phyloP scores from a whole-genome alignment of 2,888 invertebrate genomes.

The Julus scandinavius region DNA sequence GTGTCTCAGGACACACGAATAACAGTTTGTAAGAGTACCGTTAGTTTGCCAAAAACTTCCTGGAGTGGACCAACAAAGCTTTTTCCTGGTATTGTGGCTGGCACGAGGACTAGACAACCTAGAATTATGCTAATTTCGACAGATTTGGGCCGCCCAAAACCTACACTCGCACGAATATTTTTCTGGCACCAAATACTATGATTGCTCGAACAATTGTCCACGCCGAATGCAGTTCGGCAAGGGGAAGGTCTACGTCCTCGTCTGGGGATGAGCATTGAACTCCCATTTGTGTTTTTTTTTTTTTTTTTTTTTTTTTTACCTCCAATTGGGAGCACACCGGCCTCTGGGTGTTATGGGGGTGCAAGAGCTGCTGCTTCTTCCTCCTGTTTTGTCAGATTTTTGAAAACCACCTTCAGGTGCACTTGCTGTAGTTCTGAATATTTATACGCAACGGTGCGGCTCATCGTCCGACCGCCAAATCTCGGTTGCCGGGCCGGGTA shows the following conservation, averaged over 20 bases:
- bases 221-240: background rate
- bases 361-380: background rate
- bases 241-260: slow-evolving; percentile 6
- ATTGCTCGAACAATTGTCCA: background rate
- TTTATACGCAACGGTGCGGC: background rate
- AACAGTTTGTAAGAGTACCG: no score
- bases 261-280: slow-evolving; percentile 26
- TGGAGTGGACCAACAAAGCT: background rate
- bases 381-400: background rate
- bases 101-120: background rate
- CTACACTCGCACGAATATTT: background rate
- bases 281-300: background rate
- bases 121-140: background rate
- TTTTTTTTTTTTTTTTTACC: background rate
- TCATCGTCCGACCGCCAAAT: background rate
- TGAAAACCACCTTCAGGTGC: slow-evolving; percentile 23
- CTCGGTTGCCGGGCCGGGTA: background rate
- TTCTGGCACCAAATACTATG: background rate
- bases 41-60: background rate
- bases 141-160: background rate
- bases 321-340: background rate
- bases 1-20: no score
- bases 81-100: background rate
- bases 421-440: background rate
- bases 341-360: background rate